phyloP scores from a whole-genome alignment of 2,113 vertebrate species.

The Siniperca chuatsi region DNA sequence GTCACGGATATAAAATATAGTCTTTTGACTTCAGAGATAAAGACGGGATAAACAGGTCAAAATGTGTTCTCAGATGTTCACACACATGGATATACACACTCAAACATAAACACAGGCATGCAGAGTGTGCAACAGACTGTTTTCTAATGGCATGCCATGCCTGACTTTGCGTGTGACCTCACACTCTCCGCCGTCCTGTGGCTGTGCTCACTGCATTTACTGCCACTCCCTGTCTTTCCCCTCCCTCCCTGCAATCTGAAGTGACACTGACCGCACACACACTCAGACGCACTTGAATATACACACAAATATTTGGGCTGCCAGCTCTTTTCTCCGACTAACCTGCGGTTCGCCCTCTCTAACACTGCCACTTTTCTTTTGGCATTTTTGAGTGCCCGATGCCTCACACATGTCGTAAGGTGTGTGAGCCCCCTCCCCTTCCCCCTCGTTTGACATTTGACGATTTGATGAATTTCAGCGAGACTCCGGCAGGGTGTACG shows the following conservation, averaged over 20 bases:
- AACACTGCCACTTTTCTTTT: conserved; percentile 62
- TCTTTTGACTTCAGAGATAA: background rate
- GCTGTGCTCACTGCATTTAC: conserved; percentile 56
- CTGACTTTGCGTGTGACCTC: conserved; percentile 71
- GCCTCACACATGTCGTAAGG: conserved; percentile 64
- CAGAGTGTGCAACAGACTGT: conserved; percentile 61
- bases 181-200: conserved; percentile 53
- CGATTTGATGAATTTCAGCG: conserved; percentile 88
- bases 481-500: conserved; percentile 86
- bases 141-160: conserved; percentile 80
- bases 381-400: conserved; percentile 54
- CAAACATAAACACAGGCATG: conserved; percentile 74
- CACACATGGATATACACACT: conserved; percentile 24
- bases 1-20: background rate
- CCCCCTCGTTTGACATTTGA: conserved; percentile 77
- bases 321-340: conserved; percentile 71
- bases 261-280: conserved; percentile 52
- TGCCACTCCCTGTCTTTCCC: conserved; percentile 29
- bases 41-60: conserved; percentile 47
- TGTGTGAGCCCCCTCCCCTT: conserved; percentile 66
- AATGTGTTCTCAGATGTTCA: conserved; percentile 19
- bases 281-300: conserved; percentile 29
- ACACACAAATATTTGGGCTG: conserved; percentile 45
- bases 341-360: conserved; percentile 70
- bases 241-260: conserved; percentile 48